Conservation (phyloP, 1,140 invertebrate species). For the Polypedilum vanderplanki region DNA sequence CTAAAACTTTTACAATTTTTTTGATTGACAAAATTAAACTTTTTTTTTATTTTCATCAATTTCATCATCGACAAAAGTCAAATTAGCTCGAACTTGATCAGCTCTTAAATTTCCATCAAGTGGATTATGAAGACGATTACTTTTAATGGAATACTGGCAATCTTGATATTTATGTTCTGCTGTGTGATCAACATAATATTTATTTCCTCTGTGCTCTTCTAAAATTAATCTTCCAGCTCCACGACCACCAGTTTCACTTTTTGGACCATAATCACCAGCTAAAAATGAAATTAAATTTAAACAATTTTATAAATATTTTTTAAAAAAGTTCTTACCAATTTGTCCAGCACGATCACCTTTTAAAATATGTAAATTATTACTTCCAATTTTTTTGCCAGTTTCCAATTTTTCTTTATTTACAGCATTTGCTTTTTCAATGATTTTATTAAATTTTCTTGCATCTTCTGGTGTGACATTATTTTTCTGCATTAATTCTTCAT, state of each 20-base stretch:
- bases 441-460: not conserved
- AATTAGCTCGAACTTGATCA: not conserved
- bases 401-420: not conserved
- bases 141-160: not conserved
- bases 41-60: not conserved
- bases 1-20: no score
- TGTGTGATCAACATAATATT: not conserved
- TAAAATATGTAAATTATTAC: not conserved
- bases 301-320: no score
- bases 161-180: not conserved
- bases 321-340: not conserved
- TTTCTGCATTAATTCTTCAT: not conserved
- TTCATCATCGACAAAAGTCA: not conserved
- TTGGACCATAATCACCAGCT: not conserved
- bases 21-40: no score
- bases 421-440: not conserved
- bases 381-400: not conserved
- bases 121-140: not conserved
- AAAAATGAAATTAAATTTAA: no score
- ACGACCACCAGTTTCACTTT: not conserved
- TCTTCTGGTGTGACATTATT: not conserved
- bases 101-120: not conserved
- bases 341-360: not conserved
- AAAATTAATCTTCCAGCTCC: not conserved
- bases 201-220: not conserved